Evolutionary conservation across 2,113 vertebrate genomes (phyloP).

Genomic region (Notothenia coriiceps): DNA sequence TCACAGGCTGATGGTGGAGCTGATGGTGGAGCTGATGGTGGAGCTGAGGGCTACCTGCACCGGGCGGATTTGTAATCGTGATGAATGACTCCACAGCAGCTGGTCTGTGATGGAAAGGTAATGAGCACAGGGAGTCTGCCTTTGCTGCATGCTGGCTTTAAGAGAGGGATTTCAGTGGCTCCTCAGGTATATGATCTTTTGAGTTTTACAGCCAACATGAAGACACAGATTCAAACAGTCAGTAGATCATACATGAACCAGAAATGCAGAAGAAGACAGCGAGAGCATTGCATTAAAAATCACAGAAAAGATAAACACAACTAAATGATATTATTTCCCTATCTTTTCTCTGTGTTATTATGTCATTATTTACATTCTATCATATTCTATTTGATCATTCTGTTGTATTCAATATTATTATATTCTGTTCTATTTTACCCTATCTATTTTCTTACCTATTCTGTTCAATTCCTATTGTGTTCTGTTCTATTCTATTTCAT

Average conservation of each 20-base stretch:
- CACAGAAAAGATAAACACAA: background rate
- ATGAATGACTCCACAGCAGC: conserved; percentile 83
- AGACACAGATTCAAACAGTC: conserved; percentile 62
- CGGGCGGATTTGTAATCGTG: conserved; percentile 85
- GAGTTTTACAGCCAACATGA: conserved; percentile 78
- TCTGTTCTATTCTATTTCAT: background rate
- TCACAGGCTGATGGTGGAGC: conserved; percentile 76
- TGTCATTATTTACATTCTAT: background rate
- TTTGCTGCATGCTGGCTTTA: conserved; percentile 76
- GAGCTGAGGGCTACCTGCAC: conserved; percentile 75
- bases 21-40: conserved; percentile 65
- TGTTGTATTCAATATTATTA: background rate
- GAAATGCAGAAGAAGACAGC: conserved; percentile 33
- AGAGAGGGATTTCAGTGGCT: conserved; percentile 84
- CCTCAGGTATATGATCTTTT: conserved; percentile 84
- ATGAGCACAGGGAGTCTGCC: conserved; percentile 86
- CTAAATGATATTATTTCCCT: background rate
- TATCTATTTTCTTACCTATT: background rate
- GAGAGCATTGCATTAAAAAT: conserved; percentile 32
- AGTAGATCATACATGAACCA: conserved; percentile 31
- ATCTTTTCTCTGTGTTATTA: background rate
- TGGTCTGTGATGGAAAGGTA: conserved; percentile 90
- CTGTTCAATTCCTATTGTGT: background rate
- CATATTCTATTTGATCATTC: background rate
- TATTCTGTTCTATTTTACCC: background rate